A percentile compares a stretch with the other conserved stretches of the same genome.
Evolutionary conservation across 2,113 vertebrate genomes (phyloP).

Genomic region (Carollia perspicillata): DNA sequence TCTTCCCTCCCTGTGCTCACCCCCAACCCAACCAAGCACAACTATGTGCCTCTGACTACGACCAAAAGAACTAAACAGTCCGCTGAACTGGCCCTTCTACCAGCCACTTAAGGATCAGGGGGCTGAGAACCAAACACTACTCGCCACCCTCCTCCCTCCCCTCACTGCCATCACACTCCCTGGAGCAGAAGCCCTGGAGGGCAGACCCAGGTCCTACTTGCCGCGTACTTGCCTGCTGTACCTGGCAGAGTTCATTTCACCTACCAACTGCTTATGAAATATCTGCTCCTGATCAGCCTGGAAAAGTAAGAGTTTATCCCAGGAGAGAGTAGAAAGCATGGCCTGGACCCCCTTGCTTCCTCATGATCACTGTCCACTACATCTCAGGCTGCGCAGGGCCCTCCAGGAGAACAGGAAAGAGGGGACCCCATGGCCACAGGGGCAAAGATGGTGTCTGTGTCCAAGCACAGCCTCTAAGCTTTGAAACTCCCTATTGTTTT

Average conservation of each 20-base stretch:
- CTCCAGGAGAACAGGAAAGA: background rate
- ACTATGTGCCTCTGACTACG: background rate
- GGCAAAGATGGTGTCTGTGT: background rate
- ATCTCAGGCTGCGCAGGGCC: background rate
- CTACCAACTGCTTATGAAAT: background rate
- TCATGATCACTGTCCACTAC: background rate
- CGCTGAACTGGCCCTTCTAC: background rate
- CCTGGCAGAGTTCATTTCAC: background rate
- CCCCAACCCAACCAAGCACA: background rate
- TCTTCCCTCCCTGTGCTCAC: background rate
- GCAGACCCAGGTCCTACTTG: background rate
- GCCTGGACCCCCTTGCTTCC: background rate
- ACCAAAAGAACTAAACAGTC: background rate
- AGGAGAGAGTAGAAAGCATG: background rate
- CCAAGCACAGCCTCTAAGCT: background rate
- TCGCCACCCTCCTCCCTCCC: background rate
- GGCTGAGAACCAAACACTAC: background rate
- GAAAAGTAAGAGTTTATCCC: background rate
- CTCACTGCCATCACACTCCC: background rate
- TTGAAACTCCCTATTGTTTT: conserved; percentile 4
- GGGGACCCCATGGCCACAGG: background rate
- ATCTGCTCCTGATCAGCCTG: background rate
- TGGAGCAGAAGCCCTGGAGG: background rate
- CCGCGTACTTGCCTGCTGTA: background rate
- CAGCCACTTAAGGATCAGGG: background rate